These are phyloP conservation scores for Ethmia dodecea DNA, from an alignment of 2,888 invertebrate species.

Conservation along the genomic window DNA sequence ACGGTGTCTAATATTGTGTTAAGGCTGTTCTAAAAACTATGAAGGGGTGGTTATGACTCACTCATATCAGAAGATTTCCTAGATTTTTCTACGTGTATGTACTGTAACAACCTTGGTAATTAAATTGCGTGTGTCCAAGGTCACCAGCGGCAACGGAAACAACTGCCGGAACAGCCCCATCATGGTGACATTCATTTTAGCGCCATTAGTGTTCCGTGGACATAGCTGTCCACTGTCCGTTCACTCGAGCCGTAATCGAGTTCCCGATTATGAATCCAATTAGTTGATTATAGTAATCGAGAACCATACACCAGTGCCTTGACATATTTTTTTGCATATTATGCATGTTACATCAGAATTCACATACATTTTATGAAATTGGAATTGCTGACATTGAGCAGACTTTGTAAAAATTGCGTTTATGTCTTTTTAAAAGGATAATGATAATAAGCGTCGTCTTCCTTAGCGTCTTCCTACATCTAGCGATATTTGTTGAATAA, in stretches of 20 bases:
- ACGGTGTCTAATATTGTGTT: too few species aligned
- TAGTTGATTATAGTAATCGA: conserved; percentile 9
- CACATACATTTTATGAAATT: too few species aligned
- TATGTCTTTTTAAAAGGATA: too few species aligned
- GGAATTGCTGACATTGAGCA: too few species aligned
- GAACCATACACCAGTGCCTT: conserved; percentile 3
- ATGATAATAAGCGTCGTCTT: too few species aligned
- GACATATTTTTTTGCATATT: conserved; percentile 4
- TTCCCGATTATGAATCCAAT: conserved; percentile 12
- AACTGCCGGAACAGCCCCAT: conserved; percentile 15
- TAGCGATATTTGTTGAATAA: too few species aligned
- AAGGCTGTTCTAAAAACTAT: too few species aligned
- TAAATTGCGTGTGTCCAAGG: conserved; percentile 32
- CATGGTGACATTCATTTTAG: conserved; percentile 12
- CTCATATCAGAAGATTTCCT: too few species aligned
- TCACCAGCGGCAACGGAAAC: conserved; percentile 26
- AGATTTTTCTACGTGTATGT: conserved; percentile 5
- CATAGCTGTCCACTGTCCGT: conserved; percentile 6
- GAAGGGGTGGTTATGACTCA: too few species aligned
- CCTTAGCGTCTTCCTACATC: too few species aligned
- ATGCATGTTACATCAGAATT: too few species aligned
- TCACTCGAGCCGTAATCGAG: conserved; percentile 8
- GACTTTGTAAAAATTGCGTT: too few species aligned
- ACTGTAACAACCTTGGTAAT: conserved; percentile 40
- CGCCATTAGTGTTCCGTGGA: conserved; percentile 7